Evolutionary conservation across 2,113 vertebrate genomes (phyloP), one percentile per base, ranked within the genome.

Genomic region (Gracilinanus agilis): DNA sequence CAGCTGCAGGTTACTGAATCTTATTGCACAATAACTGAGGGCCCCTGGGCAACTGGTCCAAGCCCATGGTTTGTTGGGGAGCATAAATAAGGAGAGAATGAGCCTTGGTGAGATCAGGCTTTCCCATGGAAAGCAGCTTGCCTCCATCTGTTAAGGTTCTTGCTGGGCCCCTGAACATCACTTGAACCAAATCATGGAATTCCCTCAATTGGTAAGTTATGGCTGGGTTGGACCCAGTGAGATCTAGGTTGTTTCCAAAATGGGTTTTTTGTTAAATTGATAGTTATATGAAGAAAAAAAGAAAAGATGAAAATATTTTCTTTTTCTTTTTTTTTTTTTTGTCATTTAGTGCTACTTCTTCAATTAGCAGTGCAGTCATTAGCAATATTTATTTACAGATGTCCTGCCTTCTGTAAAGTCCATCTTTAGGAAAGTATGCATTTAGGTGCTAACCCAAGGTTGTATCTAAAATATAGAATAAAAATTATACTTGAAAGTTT

Each of bases 131-230:
- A 75, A 29, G 61, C 13, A 75, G 0, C 3, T 34, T 13, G 23
- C 61, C 12, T 19, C 61, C 61, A 27, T 16, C 29, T n/a, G 27
- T 61, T n/a, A n/a, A 67, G 61, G 13, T 67, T n/a, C 29, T n/a
- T 5, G 0, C 67, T n/a, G 1, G 2, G 19, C 6, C 6, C 1
- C 67, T 75, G n/a, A 21, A 40, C 58, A 29, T 61, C 2, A 0
- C 16, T n/a, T 40, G 16, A 29, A 29, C 61, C 61, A 67, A 67
- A 4, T 67, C 29, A 5, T 67, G 12, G 12, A 67, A 34, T 67
- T 67, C 29, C 61, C n/a, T 91, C 58, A 90, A 19, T 53, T 96
- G 16, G 94, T 92, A 92, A 92, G 61, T 89, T 49, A 95, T 90
- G 92, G 6, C 0, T 6, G 1, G 91, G 16, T 83, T 92, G 16